These are phyloP conservation scores for Anolis apletophallus DNA, from an alignment of 2,797 vertebrate species.

Conservation along the genomic window DNA sequence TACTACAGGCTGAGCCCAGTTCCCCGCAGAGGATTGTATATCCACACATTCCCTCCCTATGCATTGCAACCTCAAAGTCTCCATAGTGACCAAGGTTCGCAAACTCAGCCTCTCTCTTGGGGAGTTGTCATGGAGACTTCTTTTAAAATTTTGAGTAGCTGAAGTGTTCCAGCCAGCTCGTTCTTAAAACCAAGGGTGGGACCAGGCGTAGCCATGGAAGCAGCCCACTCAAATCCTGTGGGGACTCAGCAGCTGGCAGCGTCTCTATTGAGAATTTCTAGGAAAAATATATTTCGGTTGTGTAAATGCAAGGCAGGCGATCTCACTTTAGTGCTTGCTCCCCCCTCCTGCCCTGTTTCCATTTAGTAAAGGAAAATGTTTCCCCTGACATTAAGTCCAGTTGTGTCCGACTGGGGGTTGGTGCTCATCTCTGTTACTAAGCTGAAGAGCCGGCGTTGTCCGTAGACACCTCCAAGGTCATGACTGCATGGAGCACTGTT, in stretches of 20 bases:
- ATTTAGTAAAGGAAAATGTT: no score
- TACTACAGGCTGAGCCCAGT: background rate
- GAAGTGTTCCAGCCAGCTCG: background rate
- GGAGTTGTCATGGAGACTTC: conserved; percentile 13
- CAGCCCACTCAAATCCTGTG: conserved; percentile 8
- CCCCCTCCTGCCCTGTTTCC: no score
- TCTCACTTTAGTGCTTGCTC: background rate
- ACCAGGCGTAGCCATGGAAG: conserved; percentile 1
- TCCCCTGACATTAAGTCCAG: no score
- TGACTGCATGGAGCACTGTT: no score
- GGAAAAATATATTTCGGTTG: conserved; percentile 17
- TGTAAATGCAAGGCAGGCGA: background rate
- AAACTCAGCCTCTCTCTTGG: background rate
- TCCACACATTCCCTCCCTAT: background rate
- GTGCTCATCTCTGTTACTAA: no score
- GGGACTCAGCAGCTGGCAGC: background rate
- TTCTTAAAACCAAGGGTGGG: background rate
- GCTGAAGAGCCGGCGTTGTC: no score
- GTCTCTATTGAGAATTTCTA: conserved; percentile 22
- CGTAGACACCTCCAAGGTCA: no score
- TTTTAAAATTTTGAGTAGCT: background rate
- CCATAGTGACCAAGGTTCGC: conserved; percentile 11
- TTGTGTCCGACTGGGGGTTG: no score
- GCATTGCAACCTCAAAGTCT: background rate
- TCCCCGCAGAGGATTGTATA: conserved; percentile 1